Evolutionary conservation across 1,140 invertebrate species (phyloP), one percentile per base, ranked within the genome.

Genomic region (Charaxes varanes): DNA sequence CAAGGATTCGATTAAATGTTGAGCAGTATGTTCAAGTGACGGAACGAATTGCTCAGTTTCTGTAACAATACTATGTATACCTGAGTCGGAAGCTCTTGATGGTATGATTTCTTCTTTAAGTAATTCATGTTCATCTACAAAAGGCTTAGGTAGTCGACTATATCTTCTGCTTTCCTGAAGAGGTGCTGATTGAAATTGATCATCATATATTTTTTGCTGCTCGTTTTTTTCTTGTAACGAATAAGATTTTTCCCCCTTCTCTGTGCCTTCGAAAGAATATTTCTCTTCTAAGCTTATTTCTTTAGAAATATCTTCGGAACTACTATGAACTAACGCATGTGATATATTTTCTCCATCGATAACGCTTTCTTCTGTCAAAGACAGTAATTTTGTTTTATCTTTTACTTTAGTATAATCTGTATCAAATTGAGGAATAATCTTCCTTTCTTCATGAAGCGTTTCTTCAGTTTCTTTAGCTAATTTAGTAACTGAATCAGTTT

Each of bases 211-310:
- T n/a, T n/a, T n/a, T n/a, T n/a, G n/a, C n/a, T n/a, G n/a, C n/a
- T n/a, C n/a, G n/a, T 35, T 31, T 24, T 23, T 38, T 14, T 53
- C 17, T 37, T 18, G 11, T 18, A 27, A 30, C 7, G 6, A 13
- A n/a, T 12, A 3, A 10, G 15, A 31, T 54, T 61, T 61, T 36
- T 59, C 48, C 10, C 44, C 37, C 46, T 83, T 83, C 58, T 80
- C 76, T 22, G 60, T 53, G 12, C 62, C 59, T 60, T 83, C 79
- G 58, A 52, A 78, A 36, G 65, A 79, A 41, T 77, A 70, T 63
- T 83, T 83, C 61, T 83, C 78, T 62, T 83, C 73, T 28, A 77
- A 59, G 26, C 71, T 80, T 4, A 64, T 41, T 59, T 80, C 76
- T 52, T 66, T 80, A 1, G 78, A 82, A n/a, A 82, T 33, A 31